Percentiles rank a stretch among this genome's conserved stretches.
Evolutionary conservation across 2,888 invertebrate species (phyloP).

Genomic region (Hyposoter didymator): DNA sequence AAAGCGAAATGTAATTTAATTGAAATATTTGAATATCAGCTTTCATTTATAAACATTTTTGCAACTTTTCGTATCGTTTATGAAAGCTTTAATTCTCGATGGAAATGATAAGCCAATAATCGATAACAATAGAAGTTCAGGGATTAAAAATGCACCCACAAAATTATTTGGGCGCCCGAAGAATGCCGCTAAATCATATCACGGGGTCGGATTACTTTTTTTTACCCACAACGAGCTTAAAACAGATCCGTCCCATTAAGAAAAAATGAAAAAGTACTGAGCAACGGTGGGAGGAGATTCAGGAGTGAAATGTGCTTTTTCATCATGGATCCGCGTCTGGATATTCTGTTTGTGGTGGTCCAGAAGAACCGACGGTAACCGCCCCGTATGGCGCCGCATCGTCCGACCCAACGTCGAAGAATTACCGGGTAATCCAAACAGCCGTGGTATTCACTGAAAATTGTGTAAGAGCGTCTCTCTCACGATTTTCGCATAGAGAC

Average conservation of each 20-base stretch:
- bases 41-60: background rate
- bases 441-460: slow-evolving; percentile 49
- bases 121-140: too few species aligned
- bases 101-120: too few species aligned
- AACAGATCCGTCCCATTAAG: background rate
- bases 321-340: slow-evolving; percentile 40
- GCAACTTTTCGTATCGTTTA: background rate
- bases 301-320: slow-evolving; percentile 53
- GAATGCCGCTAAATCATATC: background rate
- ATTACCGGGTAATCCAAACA: slow-evolving; percentile 64
- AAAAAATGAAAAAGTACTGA: slow-evolving; percentile 6
- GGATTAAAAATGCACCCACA: too few species aligned
- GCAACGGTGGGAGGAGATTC: slow-evolving; percentile 42
- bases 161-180: too few species aligned
- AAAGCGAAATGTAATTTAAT: background rate
- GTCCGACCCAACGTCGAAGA: slow-evolving; percentile 47
- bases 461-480: slow-evolving; percentile 61
- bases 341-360: slow-evolving; percentile 48
- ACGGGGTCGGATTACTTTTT: background rate
- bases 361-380: slow-evolving; percentile 55
- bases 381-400: slow-evolving; percentile 61
- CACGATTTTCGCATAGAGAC: slow-evolving; percentile 54
- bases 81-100: background rate
- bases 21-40: background rate
- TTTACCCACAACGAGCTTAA: background rate